Evolutionary conservation across 2,888 invertebrate species (phyloP), one percentile per base, ranked within the genome.

Genomic region (Heliconius sara): DNA sequence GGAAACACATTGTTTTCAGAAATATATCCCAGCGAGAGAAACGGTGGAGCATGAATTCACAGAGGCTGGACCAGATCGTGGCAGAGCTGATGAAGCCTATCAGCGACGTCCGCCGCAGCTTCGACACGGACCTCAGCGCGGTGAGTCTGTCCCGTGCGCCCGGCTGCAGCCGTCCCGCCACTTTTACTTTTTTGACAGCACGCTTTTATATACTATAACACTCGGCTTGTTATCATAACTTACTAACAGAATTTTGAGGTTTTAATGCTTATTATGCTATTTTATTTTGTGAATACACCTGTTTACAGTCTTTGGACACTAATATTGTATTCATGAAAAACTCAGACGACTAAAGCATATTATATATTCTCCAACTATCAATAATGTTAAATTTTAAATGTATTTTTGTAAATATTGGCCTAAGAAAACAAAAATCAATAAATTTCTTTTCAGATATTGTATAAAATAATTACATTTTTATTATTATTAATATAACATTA

Each of bases 11-110:
- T 89, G 85, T 89, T 94, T 93, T 84, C 93, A 95, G 95, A 89
- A 90, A 85, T 83, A 86, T 88, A 85, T 90, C 91, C 86, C 89
- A 86, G 82, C 90, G 93, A 83, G 89, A 91, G 85, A 89, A 89
- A 87, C 90, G 93, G 86, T 94, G 93, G 92, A 95, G 94, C 84
- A 94, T 94, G 94, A 93, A 93, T 85, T 92, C 94, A 3, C 92
- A 93, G 82, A 87, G 94, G 83, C 84, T 95, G 68, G 95, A 95
- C 79, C 91, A 92, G 83, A 93, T 95, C 75, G 91, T 95, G 88
- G 93, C 93, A 87, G 91, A 91, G 91, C 86, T 95, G 89, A 93
- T 94, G 92, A 91, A 87, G 82, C 94, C 94, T 83, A 91, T 93
- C 88, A 88, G 90, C 89, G 92, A 93, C 86, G 85, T 88, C 87